Conservation (phyloP, 2,113 vertebrate species). For the Dasyornis broadbenti region DNA sequence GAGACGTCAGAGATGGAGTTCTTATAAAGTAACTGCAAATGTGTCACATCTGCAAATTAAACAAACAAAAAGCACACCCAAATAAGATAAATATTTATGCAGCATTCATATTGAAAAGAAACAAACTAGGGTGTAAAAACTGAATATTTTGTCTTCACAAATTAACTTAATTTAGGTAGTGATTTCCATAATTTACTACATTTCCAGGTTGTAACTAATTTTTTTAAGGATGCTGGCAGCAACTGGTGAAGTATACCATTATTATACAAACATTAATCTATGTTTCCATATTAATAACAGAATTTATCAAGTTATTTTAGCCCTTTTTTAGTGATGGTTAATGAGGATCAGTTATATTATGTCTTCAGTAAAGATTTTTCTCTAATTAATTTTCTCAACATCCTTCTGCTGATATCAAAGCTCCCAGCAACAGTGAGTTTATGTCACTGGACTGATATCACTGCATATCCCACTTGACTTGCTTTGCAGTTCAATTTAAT, state of each 20-base stretch:
- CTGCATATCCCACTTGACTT: not conserved
- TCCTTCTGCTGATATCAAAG: constrained; percentile 32
- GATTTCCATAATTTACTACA: constrained; percentile 4
- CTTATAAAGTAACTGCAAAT: not conserved
- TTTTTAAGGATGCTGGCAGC: not conserved
- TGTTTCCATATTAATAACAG: constrained; percentile 13
- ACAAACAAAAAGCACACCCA: not conserved
- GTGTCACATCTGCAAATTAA: not conserved
- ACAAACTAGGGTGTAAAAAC: not conserved
- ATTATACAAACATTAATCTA: not conserved
- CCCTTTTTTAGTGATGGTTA: not conserved
- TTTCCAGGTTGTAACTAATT: not conserved
- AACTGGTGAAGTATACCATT: not conserved
- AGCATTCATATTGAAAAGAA: not conserved
- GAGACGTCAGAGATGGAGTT: not conserved
- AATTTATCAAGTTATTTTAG: constrained; percentile 17
- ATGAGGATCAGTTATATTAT: constrained; percentile 36
- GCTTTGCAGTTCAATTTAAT: not conserved
- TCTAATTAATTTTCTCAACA: constrained; percentile 56
- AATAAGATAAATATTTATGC: not conserved
- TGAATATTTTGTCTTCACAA: not conserved
- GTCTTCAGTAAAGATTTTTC: constrained; percentile 46
- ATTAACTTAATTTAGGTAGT: constrained; percentile 8
- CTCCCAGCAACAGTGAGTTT: constrained; percentile 22
- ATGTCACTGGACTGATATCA: not conserved